Conservation (phyloP, 1,140 invertebrate species). For the Anthonomus grandis region DNA sequence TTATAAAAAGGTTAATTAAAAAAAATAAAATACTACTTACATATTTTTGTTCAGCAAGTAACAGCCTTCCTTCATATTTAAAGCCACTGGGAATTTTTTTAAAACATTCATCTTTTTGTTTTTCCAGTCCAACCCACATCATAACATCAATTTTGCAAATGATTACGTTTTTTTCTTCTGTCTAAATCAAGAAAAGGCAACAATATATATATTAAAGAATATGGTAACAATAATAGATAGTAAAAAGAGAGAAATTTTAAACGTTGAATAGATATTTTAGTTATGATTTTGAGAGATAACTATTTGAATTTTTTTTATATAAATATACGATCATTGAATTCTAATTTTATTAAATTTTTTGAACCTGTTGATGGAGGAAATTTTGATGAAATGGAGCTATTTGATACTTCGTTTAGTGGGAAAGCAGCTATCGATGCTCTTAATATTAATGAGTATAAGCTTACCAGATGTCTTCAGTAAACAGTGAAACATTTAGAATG, state of each 20-base stretch:
- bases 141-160: slow-evolving; percentile 38
- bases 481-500: too few relatives aligned
- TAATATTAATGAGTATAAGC: too few relatives aligned
- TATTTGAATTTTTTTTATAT: too few relatives aligned
- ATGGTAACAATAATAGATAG: not conserved
- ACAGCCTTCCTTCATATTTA: slow-evolving; percentile 24
- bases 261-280: not conserved
- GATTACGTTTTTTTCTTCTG: slow-evolving; percentile 14
- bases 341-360: too few relatives aligned
- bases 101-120: slow-evolving; percentile 42
- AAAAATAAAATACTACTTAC: slow-evolving; percentile 12
- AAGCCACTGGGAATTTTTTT: slow-evolving; percentile 43
- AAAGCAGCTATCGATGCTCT: too few relatives aligned
- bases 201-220: not conserved
- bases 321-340: too few relatives aligned
- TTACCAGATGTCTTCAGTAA: too few relatives aligned
- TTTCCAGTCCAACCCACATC: slow-evolving; percentile 39
- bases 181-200: slow-evolving; percentile 5
- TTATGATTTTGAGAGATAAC: not conserved
- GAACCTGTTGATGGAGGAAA: too few relatives aligned
- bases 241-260: too few relatives aligned
- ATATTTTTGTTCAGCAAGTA: slow-evolving; percentile 22
- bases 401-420: too few relatives aligned
- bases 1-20: too few relatives aligned
- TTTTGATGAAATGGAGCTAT: too few relatives aligned